Conservation (phyloP, 2,888 invertebrate genomes). For the Cactoblastis cactorum region DNA sequence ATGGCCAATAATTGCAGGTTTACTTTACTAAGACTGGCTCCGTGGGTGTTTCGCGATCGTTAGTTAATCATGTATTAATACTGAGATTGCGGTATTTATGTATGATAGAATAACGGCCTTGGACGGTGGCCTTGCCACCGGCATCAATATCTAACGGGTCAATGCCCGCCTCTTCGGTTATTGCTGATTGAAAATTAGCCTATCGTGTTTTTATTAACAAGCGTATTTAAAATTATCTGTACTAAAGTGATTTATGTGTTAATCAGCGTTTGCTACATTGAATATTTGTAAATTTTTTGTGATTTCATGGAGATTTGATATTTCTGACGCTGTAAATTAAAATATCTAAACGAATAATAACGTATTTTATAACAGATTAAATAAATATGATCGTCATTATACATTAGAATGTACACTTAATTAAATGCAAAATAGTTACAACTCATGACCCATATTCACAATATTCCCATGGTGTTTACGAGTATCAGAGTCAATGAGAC, state of each 20-base stretch:
- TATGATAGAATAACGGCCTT: slow-evolving; percentile 63
- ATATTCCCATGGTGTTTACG: slow-evolving; percentile 11
- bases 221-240: slow-evolving; percentile 6
- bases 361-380: too few relatives aligned
- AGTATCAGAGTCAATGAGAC: slow-evolving; percentile 4
- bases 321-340: too few relatives aligned
- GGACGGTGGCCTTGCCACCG: slow-evolving; percentile 68
- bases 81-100: slow-evolving; percentile 28
- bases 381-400: not conserved
- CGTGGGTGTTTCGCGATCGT: slow-evolving; percentile 10
- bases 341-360: too few relatives aligned
- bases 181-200: slow-evolving; percentile 38
- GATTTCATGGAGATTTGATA: too few relatives aligned
- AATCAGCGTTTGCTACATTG: too few relatives aligned
- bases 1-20: slow-evolving; percentile 9
- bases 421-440: not conserved
- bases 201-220: slow-evolving; percentile 18
- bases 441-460: not conserved
- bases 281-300: too few relatives aligned
- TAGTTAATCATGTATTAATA: slow-evolving; percentile 26
- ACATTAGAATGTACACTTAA: not conserved
- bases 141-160: slow-evolving; percentile 34
- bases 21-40: not conserved
- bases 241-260: not conserved
- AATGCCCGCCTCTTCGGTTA: slow-evolving; percentile 33